These are phyloP conservation scores for Drosophila sucinea DNA, from an alignment of 1,140 invertebrate genomes.

Conservation along the genomic window DNA sequence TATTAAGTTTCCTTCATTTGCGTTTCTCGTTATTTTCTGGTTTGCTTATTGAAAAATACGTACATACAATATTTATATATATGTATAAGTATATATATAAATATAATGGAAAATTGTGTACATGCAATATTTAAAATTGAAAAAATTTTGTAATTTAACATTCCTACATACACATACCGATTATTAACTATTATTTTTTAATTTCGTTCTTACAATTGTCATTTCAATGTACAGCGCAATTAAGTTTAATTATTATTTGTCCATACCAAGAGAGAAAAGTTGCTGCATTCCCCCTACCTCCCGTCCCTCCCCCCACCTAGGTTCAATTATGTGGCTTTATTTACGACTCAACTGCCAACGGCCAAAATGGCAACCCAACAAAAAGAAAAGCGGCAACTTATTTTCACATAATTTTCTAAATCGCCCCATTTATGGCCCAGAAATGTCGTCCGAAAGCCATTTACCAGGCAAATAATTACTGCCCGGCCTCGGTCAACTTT, in stretches of 20 bases:
- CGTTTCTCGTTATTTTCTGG: slow-evolving; percentile 31
- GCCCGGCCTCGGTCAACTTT: slow-evolving; percentile 59
- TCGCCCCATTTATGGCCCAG: slow-evolving; percentile 63
- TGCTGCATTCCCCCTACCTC: slow-evolving; percentile 40
- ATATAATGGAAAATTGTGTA: slow-evolving; percentile 51
- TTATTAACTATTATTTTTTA: slow-evolving; percentile 48
- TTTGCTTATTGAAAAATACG: slow-evolving; percentile 28
- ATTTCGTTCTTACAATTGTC: slow-evolving; percentile 49
- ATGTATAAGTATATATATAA: slow-evolving; percentile 40
- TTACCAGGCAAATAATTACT: slow-evolving; percentile 78
- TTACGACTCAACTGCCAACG: slow-evolving; percentile 53
- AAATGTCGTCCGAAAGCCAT: slow-evolving; percentile 71
- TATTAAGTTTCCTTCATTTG: slow-evolving; percentile 56
- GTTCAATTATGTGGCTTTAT: slow-evolving; percentile 67
- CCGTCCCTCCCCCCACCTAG: slow-evolving; percentile 16
- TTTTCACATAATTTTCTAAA: slow-evolving; percentile 77
- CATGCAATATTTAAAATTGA: slow-evolving; percentile 65
- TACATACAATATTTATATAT: slow-evolving; percentile 34
- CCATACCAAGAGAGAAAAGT: slow-evolving; percentile 37
- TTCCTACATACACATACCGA: slow-evolving; percentile 44
- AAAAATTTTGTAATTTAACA: slow-evolving; percentile 35
- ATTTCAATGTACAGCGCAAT: slow-evolving; percentile 67
- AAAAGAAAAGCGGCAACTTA: slow-evolving; percentile 61
- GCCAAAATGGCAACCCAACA: slow-evolving; percentile 39
- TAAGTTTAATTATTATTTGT: slow-evolving; percentile 78